Evolutionary conservation across 2,888 invertebrate species (phyloP).

Genomic region (Sthenelais limicola): DNA sequence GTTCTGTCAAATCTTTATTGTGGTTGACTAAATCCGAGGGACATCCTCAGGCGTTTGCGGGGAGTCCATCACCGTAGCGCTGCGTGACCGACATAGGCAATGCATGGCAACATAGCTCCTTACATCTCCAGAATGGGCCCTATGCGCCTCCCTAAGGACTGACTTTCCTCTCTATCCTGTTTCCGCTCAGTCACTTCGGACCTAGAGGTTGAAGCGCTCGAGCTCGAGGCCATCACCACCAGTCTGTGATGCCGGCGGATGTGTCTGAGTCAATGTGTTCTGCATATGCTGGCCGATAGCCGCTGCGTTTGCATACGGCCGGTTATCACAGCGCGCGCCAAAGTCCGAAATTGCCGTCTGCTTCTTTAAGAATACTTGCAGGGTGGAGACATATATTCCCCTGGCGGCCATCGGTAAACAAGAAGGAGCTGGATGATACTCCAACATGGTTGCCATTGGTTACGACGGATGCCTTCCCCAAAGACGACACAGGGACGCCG

Average conservation of each 20-base stretch:
- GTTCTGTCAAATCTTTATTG: conserved; percentile 21
- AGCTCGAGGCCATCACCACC: not conserved
- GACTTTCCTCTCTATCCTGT: conserved; percentile 18
- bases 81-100: conserved; percentile 23
- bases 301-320: not conserved
- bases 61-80: conserved; percentile 1
- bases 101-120: too few relatives aligned
- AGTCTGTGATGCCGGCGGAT: not conserved
- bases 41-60: not conserved
- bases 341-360: too few relatives aligned
- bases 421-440: not conserved
- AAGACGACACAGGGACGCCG: conserved; percentile 26
- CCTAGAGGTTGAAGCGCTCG: not conserved
- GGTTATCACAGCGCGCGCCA: conserved; percentile 24
- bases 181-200: conserved; percentile 2
- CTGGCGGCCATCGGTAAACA: conserved; percentile 16
- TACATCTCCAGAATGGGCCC: conserved; percentile 13
- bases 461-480: conserved; percentile 9
- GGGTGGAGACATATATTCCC: conserved; percentile 13
- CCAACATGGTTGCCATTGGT: conserved; percentile 30
- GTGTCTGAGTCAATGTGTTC: not conserved
- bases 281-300: not conserved
- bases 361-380: too few relatives aligned
- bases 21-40: conserved; percentile 29
- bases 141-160: conserved; percentile 19